These are phyloP conservation scores for Arbacia lixula DNA, from an alignment of 53 echinoderm and acorn worm genomes.

Conservation along the genomic window DNA sequence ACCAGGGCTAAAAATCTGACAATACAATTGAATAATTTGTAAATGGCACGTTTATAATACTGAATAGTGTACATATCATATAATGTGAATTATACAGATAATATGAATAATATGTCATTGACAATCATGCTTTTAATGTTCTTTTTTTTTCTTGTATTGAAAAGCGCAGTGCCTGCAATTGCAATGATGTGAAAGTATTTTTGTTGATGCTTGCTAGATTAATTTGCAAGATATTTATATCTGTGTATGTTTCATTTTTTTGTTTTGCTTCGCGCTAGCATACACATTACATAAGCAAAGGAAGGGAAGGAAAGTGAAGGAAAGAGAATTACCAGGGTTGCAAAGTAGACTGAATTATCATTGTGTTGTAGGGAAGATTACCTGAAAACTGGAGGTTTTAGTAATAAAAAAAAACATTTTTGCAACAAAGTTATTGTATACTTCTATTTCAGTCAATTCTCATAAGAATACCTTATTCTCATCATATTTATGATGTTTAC, in stretches of 20 bases:
- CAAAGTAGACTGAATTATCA: neutral
- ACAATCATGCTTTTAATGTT: conserved; percentile 19
- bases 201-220: conserved; percentile 3
- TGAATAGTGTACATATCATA: conserved; percentile 56
- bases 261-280: too few species aligned
- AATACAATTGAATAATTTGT: conserved; percentile 48
- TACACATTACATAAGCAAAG: too few species aligned
- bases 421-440: too few species aligned
- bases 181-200: neutral
- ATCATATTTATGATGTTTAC: too few species aligned
- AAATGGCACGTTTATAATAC: conserved; percentile 59
- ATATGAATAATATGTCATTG: conserved; percentile 26
- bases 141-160: neutral
- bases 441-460: too few species aligned
- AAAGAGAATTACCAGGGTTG: neutral
- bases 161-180: conserved; percentile 18
- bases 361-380: too few species aligned
- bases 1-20: neutral
- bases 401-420: too few species aligned
- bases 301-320: too few species aligned
- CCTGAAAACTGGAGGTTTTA: too few species aligned
- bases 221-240: neutral
- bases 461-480: too few species aligned
- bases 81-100: conserved; percentile 20
- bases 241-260: too few species aligned